These are phyloP conservation scores for Cyprinodon brontotheroides DNA, from an alignment of 2,113 vertebrate species.

Conservation along the genomic window DNA sequence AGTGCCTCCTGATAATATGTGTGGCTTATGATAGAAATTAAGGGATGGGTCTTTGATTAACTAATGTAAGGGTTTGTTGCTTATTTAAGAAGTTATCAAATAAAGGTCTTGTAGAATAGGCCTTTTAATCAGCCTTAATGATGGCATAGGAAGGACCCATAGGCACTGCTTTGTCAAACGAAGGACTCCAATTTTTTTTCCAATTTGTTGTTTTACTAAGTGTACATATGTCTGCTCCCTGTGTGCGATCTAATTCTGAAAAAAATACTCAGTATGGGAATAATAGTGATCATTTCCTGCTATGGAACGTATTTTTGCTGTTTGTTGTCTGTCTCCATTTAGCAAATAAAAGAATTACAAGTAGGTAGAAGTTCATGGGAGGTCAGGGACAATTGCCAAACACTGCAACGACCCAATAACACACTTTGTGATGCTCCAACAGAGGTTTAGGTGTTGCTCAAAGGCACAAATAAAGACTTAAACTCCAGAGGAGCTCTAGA, in stretches of 20 bases:
- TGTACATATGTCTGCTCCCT: not conserved
- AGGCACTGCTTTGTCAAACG: slow-evolving; percentile 20
- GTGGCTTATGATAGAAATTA: not conserved
- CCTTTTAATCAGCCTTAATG: slow-evolving; percentile 54
- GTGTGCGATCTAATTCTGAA: slow-evolving; percentile 11
- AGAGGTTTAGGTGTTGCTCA: slow-evolving; percentile 20
- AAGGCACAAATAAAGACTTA: slow-evolving; percentile 19
- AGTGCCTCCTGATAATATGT: not conserved
- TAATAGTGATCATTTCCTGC: not conserved
- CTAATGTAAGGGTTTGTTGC: slow-evolving; percentile 34
- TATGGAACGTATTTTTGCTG: not conserved
- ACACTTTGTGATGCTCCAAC: slow-evolving; percentile 19
- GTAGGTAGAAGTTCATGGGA: slow-evolving; percentile 39
- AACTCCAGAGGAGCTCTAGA: slow-evolving; percentile 3
- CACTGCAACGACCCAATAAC: slow-evolving; percentile 24
- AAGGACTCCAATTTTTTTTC: slow-evolving; percentile 10
- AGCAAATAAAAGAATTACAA: slow-evolving; percentile 48
- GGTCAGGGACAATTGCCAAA: slow-evolving; percentile 51
- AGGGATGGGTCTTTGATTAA: slow-evolving; percentile 22
- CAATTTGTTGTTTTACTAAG: slow-evolving; percentile 5
- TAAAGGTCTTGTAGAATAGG: slow-evolving; percentile 46
- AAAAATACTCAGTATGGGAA: not conserved
- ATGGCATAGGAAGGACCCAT: slow-evolving; percentile 37
- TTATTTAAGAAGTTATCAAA: slow-evolving; percentile 43
- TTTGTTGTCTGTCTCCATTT: slow-evolving; percentile 5